phyloP scores from a whole-genome alignment of 2,797 vertebrate species.

The Vireo griseus region DNA sequence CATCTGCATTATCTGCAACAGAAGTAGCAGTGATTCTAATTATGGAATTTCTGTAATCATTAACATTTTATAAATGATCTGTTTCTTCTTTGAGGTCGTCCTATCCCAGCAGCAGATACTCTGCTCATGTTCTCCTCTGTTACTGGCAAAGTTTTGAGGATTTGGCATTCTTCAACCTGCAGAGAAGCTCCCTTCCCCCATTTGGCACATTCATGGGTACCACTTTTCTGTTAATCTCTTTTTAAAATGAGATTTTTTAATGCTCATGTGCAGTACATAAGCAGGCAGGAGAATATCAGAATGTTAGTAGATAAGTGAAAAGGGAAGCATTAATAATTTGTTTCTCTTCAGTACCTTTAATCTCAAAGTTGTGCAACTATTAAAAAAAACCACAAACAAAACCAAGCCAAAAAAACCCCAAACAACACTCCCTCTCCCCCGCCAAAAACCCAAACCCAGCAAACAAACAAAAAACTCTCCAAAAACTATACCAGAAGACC shows the following conservation, averaged over 20 bases:
- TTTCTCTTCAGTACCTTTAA: not conserved
- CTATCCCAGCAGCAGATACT: not conserved
- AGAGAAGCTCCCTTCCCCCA: not conserved
- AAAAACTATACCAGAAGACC: not conserved
- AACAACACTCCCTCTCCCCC: not conserved
- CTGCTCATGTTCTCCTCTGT: not conserved
- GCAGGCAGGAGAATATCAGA: not conserved
- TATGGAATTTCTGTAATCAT: constrained; percentile 19
- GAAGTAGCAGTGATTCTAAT: constrained; percentile 33
- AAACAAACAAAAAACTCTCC: not conserved
- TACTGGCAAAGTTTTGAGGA: not conserved
- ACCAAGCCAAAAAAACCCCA: not conserved
- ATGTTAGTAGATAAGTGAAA: not conserved
- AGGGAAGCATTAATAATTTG: not conserved
- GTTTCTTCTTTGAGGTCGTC: not conserved
- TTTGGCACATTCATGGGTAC: not conserved
- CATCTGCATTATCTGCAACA: constrained; percentile 2
- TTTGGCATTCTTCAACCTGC: not conserved
- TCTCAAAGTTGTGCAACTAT: not conserved
- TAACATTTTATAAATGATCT: constrained; percentile 24
- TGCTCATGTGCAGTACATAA: not conserved
- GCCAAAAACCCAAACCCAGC: not conserved
- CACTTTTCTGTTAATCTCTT: not conserved
- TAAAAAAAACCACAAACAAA: not conserved
- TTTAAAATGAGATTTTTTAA: not conserved